Percentiles rank a stretch among this genome's conserved stretches.
Conservation (phyloP, 92 coral and sea anemone species). For the Porites rus region DNA sequence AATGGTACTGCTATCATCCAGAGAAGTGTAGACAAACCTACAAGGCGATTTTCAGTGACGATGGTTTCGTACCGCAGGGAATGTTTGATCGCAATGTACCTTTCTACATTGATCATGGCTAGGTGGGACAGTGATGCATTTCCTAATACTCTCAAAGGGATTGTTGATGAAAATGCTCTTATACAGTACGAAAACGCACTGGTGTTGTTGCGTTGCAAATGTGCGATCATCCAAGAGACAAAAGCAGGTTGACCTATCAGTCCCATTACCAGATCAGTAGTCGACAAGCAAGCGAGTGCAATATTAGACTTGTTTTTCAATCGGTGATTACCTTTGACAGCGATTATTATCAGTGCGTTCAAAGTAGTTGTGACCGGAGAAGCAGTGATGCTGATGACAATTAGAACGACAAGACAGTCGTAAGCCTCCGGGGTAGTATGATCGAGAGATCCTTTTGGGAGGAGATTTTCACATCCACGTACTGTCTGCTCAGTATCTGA, state of each 20-base stretch:
- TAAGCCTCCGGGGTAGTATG: background rate
- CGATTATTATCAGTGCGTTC: background rate
- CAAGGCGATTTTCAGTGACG: background rate
- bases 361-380: background rate
- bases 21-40: background rate
- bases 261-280: background rate
- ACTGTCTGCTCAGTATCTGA: background rate
- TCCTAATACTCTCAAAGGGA: background rate
- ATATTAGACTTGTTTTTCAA: background rate
- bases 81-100: slow-evolving; percentile 1
- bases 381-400: background rate
- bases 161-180: too few species aligned
- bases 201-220: too few species aligned
- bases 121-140: background rate
- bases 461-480: background rate
- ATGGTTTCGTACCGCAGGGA: background rate
- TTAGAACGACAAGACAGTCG: background rate
- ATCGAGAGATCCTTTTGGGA: background rate
- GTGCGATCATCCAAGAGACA: background rate
- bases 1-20: background rate
- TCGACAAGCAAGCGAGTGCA: background rate
- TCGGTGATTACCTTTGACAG: background rate
- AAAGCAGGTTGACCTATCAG: background rate
- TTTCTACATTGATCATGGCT: background rate
- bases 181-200: too few species aligned